phyloP scores from a whole-genome alignment of 2,888 invertebrate species.

The Apotomis turbidana region DNA sequence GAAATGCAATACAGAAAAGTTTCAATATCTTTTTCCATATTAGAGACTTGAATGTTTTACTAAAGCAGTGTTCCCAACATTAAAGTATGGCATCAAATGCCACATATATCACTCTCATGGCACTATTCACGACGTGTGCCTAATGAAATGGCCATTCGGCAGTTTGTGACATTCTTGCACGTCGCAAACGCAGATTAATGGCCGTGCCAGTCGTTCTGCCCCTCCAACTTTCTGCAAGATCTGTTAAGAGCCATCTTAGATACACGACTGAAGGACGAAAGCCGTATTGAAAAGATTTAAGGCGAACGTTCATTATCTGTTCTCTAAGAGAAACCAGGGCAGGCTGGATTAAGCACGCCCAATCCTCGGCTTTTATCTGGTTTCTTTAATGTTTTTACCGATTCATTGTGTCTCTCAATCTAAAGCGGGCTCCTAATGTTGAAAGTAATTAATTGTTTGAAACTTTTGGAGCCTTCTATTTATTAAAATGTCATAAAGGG shows the following conservation, averaged over 20 bases:
- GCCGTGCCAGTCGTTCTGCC: conserved; percentile 5
- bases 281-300: conserved; percentile 23
- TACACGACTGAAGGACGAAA: conserved; percentile 11
- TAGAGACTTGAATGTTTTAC: background rate
- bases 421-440: conserved; percentile 10
- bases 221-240: conserved; percentile 23
- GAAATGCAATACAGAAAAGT: no score
- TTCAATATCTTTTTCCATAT: no score
- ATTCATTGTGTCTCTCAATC: conserved; percentile 9
- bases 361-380: conserved; percentile 7
- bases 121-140: conserved; percentile 3
- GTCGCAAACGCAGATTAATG: conserved; percentile 31
- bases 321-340: background rate
- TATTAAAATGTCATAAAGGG: conserved; percentile 13
- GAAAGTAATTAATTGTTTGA: conserved; percentile 25
- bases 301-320: conserved; percentile 16
- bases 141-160: conserved; percentile 26
- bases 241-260: conserved; percentile 23
- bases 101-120: background rate
- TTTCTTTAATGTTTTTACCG: conserved; percentile 19
- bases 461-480: conserved; percentile 10
- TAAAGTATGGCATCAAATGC: conserved; percentile 5
- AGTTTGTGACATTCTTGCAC: conserved; percentile 26
- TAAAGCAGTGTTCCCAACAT: background rate
- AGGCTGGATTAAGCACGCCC: conserved; percentile 7